Conservation (phyloP, 2,797 vertebrate species). For the Mus spretus region DNA sequence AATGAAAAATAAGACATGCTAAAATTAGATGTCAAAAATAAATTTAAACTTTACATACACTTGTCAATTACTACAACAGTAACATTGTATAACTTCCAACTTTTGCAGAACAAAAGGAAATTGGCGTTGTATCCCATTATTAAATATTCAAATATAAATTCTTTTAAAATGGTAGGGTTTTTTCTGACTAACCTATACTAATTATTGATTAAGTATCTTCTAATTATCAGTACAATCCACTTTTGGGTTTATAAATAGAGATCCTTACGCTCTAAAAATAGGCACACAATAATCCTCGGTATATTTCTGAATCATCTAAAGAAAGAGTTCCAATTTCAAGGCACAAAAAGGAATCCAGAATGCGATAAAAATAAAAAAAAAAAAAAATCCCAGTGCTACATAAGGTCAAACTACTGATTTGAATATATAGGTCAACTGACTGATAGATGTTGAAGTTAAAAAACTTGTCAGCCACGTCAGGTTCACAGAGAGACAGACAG, state of each 20-base stretch:
- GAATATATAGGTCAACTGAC: slow-evolving; percentile 41
- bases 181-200: slow-evolving; percentile 51
- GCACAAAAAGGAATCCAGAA: slow-evolving; percentile 1
- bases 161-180: not conserved
- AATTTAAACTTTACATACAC: not conserved
- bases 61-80: slow-evolving; percentile 9
- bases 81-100: slow-evolving; percentile 33
- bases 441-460: slow-evolving; percentile 46
- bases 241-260: slow-evolving; percentile 38
- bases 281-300: not conserved
- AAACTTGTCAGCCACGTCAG: not conserved
- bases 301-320: slow-evolving; percentile 29
- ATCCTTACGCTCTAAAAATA: not conserved
- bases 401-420: not conserved
- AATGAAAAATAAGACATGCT: slow-evolving; percentile 71
- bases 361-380: not conserved
- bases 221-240: slow-evolving; percentile 6
- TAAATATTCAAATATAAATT: slow-evolving; percentile 47
- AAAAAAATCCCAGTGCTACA: not conserved
- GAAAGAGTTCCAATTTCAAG: slow-evolving; percentile 61
- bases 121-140: not conserved
- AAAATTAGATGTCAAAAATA: slow-evolving; percentile 41
- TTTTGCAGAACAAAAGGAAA: slow-evolving; percentile 49
- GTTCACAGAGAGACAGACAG: not conserved
- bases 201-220: slow-evolving; percentile 54